Evolutionary conservation across 1,140 invertebrate genomes (phyloP), one percentile per base, ranked within the genome.

Genomic region (Caenorhabditis brenneri): DNA sequence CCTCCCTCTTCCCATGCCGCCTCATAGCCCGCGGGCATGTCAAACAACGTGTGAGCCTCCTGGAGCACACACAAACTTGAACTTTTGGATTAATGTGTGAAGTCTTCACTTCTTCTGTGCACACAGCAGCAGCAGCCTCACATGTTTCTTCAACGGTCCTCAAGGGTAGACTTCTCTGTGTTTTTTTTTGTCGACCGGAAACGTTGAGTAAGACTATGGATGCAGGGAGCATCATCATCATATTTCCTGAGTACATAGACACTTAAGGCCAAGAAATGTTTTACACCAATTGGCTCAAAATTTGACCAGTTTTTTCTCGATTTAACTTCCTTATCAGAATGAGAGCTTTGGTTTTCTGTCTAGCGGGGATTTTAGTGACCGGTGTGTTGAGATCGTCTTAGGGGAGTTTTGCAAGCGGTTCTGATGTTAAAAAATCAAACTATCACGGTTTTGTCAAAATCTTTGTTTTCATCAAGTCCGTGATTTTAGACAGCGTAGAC

Each of bases 1-100:
- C 58, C 24, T 24, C 29, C 31, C 16, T 22, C 31, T 2, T 2
- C 53, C 10, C n/a, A 27, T 10, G 53, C 9, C n/a, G 15, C 22
- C n/a, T 51, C 9, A 27, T 55, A 33, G 58, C 58, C 58, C 16
- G 29, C 29, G 58, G 58, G 58, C 58, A 65, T 65, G 58, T 65
- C 58, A 65, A 65, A 65, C 58, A 65, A 65, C 58, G 58, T 33
- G 29, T 33, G 29, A 19, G 29, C 31, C 29, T 10, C 58, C 22
- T 27, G 24, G 6, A 16, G 2, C 53, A 7, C 19, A 2, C 24
- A 10, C 15, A 65, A 65, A 65, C 58, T 36, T 36, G 58, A 65
- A 65, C 58, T 65, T 36, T 65, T 65, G 58, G 58, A 65, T 65
- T 65, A 65, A 65, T 65, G 58, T 65, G 58, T 65, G 58, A 65